Conservation (phyloP, 1,140 invertebrate genomes). For the Heliconius hermathena region DNA sequence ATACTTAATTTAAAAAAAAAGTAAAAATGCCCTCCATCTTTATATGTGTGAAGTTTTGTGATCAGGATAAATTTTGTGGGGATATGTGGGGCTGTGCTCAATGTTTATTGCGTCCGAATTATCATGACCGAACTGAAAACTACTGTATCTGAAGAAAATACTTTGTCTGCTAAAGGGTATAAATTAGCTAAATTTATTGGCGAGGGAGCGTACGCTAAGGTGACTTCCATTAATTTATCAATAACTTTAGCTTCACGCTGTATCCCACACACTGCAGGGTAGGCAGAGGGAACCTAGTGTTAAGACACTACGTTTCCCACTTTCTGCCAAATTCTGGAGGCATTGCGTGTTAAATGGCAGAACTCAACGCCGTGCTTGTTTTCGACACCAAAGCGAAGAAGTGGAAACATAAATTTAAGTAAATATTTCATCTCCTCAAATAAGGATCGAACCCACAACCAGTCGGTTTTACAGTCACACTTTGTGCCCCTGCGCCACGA, state of each 20-base stretch:
- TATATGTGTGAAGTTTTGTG: constrained; percentile 44
- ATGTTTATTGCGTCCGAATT: constrained; percentile 48
- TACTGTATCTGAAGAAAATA: constrained; percentile 83
- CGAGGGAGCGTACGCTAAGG: constrained; percentile 86
- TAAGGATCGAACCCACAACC: too few relatives aligned
- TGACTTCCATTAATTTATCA: constrained; percentile 40
- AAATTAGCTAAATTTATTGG: constrained; percentile 83
- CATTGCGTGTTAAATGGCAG: too few relatives aligned
- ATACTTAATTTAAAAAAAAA: constrained; percentile 38
- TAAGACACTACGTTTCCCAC: too few relatives aligned
- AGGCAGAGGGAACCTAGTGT: too few relatives aligned
- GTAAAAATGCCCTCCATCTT: constrained; percentile 65
- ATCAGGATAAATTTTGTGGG: constrained; percentile 33
- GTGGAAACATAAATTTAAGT: too few relatives aligned
- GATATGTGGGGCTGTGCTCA: constrained; percentile 41
- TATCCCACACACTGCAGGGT: too few relatives aligned
- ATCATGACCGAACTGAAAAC: constrained; percentile 78
- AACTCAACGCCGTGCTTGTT: too few relatives aligned
- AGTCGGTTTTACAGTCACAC: too few relatives aligned
- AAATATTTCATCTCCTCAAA: too few relatives aligned
- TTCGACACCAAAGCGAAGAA: too few relatives aligned
- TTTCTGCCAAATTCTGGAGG: too few relatives aligned
- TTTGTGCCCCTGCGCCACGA: too few relatives aligned
- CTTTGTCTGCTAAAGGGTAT: constrained; percentile 83
- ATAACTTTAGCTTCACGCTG: neutral